Base-by-base conservation (phyloP, 1,140 invertebrate genomes). In the Drosophila nannoptera region DNA sequence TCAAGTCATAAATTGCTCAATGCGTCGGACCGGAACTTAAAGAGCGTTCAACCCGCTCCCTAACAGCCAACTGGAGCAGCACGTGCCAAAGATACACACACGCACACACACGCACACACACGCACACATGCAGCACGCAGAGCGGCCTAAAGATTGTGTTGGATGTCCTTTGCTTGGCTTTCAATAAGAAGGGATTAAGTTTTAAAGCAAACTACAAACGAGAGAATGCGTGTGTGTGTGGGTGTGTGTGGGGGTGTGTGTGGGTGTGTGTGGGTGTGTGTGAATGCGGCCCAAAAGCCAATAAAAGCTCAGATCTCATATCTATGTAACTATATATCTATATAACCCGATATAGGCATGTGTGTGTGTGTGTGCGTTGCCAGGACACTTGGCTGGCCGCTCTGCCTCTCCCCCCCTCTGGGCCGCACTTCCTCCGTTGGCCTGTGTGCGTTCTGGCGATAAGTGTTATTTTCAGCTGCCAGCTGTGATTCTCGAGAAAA, bases 1-100 rank as follows among this genome's bases (percentile, higher is more conserved):
- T 84, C 80, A 86, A 86, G 80, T 80, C 81, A 86, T 84, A 83
- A 83, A 83, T 83, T 83, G 73, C 69, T 60, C 76, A 62, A 80
- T 74, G 70, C 80, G 69, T 31, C 65, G 60, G 81, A 77, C 76
- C 68, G 78, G 77, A 69, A 69, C 67, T 69, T 65, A 56, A 69
- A 56, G 61, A 56, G 61, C 61, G 45, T 73, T 78, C 62, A 77
- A 76, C 67, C 61, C 73, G 65, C 77, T 81, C 61, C 65, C 69
- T 67, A 60, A 63, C 77, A 81, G 66, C 46, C 65, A 77, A 81
- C 75, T 65, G 61, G 48, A 48, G 69, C 69, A 63, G 77, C 77
- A 81, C 77, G 77, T 81, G 77, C 69, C 75, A 8, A 22, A 53
- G 14, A 52, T 5, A 42, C 38, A 50, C 49, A 60, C 69, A 55